A percentile compares a stretch with the other conserved stretches of the same genome.
Evolutionary conservation across 2,888 invertebrate genomes (phyloP).

Genomic region (Brachycybe producta): DNA sequence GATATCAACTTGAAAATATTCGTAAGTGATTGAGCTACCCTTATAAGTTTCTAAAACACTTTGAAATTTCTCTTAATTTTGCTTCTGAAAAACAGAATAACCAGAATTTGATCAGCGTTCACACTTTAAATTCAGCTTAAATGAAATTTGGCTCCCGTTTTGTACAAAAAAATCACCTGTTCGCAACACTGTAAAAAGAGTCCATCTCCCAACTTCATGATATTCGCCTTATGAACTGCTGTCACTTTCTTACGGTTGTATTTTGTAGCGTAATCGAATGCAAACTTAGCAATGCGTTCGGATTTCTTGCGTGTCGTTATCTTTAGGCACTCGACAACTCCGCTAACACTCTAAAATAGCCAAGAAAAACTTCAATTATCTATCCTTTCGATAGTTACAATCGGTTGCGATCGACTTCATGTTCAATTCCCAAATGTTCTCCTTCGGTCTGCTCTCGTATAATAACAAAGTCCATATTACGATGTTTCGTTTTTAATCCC

Average conservation of each 20-base stretch:
- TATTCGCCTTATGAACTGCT: constrained; percentile 97
- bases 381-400: neutral
- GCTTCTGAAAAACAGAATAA: too few species aligned
- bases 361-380: neutral
- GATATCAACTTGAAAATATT: too few species aligned
- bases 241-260: constrained; percentile 91
- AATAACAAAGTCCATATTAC: constrained; percentile 83
- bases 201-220: constrained; percentile 98
- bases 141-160: neutral
- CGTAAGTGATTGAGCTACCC: too few species aligned
- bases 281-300: constrained; percentile 93
- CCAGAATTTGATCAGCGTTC: too few species aligned
- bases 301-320: constrained; percentile 89
- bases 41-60: too few species aligned
- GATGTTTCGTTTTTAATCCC: constrained; percentile 73
- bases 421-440: constrained; percentile 93
- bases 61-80: too few species aligned
- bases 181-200: constrained; percentile 80
- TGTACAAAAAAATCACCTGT: constrained; percentile 40
- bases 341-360: constrained; percentile 37
- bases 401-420: constrained; percentile 46
- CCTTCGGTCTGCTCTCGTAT: constrained; percentile 98
- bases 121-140: too few species aligned
- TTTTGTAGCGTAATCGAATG: constrained; percentile 94
- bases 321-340: constrained; percentile 95